A percentile compares a stretch with the other conserved stretches of the same genome.
Evolutionary conservation across 1,140 invertebrate genomes (phyloP).

Genomic region (Cyphomyrmex costatus): DNA sequence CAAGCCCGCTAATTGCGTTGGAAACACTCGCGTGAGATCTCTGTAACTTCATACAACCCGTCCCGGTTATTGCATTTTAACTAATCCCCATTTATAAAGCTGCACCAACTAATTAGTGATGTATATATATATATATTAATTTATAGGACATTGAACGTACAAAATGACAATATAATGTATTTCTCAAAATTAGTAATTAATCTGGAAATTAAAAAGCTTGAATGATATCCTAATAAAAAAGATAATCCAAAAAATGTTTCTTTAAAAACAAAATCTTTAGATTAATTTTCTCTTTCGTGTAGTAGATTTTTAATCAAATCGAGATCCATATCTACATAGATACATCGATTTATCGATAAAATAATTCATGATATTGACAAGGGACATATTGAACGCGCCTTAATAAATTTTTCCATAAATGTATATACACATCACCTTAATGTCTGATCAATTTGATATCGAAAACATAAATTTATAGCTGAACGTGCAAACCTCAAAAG

Average conservation of each 20-base stretch:
- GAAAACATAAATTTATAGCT: conserved; percentile 63
- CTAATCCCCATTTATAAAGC: conserved; percentile 17
- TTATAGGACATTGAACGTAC: background rate
- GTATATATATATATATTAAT: background rate
- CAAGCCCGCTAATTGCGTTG: conserved; percentile 4
- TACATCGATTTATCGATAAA: background rate
- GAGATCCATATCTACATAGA: background rate
- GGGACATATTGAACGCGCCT: conserved; percentile 2
- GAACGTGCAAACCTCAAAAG: conserved; percentile 13
- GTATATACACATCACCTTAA: background rate
- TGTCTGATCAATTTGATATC: conserved; percentile 40
- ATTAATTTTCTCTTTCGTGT: background rate
- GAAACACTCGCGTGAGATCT: background rate
- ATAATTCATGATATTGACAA: conserved; percentile 1
- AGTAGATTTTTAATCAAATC: background rate
- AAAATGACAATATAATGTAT: background rate
- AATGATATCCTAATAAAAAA: background rate
- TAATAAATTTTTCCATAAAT: conserved; percentile 25
- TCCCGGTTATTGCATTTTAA: conserved; percentile 22
- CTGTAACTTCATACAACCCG: background rate
- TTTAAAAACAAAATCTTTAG: conserved; percentile 11
- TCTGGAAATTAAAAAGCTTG: background rate
- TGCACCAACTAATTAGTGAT: background rate
- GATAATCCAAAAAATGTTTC: background rate
- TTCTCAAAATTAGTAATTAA: background rate